phyloP scores from a whole-genome alignment of 2,113 vertebrate species.

The Muntiacus reevesi region DNA sequence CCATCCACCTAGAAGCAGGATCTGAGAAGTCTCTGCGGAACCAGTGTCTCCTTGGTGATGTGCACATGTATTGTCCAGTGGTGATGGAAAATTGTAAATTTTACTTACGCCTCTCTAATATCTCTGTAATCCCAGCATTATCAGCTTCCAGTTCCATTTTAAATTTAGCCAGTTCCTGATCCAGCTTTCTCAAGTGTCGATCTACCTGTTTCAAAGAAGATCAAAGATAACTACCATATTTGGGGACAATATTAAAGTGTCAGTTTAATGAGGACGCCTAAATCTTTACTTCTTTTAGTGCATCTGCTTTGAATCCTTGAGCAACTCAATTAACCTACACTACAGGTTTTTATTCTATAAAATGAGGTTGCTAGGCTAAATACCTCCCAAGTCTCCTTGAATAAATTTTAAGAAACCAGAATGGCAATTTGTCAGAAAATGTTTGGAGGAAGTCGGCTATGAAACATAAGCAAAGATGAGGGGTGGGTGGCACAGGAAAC shows the following conservation, averaged over 20 bases:
- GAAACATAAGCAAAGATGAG: constrained; percentile 17
- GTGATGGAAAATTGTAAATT: constrained; percentile 50
- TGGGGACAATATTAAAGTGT: constrained; percentile 51
- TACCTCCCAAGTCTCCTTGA: neutral
- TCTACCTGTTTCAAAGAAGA: constrained; percentile 90
- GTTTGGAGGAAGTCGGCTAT: neutral
- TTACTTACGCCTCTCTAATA: constrained; percentile 96
- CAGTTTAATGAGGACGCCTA: constrained; percentile 46
- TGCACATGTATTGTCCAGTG: neutral
- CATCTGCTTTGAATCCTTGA: neutral
- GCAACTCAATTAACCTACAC: constrained; percentile 17
- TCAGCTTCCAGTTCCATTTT: constrained; percentile 99
- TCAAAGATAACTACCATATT: constrained; percentile 66
- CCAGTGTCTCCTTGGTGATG: neutral
- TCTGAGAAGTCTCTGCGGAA: neutral
- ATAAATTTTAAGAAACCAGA: constrained; percentile 32
- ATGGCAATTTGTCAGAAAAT: constrained; percentile 13
- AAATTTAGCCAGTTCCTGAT: constrained; percentile 98
- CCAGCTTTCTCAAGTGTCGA: constrained; percentile 96
- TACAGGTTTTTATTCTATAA: constrained; percentile 11
- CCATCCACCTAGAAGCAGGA: neutral
- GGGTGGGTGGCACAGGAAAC: neutral
- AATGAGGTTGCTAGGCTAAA: neutral
- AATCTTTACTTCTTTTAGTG: constrained; percentile 7
- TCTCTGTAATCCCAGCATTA: constrained; percentile 98